A percentile compares a stretch with the other conserved stretches of the same genome.
These are phyloP conservation scores for Hyposoter dolosus DNA, from an alignment of 2,888 invertebrate species.

Conservation along the genomic window DNA sequence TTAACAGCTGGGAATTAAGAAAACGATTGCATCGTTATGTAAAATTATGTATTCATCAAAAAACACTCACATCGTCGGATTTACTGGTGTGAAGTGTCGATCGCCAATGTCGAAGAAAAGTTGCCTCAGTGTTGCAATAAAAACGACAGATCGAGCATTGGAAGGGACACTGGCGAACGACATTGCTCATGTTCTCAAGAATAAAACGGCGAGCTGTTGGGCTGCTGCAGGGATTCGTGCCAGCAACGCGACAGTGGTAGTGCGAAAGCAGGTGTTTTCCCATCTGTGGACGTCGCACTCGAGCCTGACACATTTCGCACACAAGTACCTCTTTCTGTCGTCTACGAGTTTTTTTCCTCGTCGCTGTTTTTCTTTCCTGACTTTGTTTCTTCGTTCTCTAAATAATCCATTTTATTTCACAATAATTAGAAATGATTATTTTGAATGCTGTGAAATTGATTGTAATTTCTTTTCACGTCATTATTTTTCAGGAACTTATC, in stretches of 20 bases:
- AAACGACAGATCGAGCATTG: conserved; percentile 94
- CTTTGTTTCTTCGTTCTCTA: conserved; percentile 53
- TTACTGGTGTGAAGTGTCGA: conserved; percentile 87
- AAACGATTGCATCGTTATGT: neutral
- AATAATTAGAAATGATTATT: neutral
- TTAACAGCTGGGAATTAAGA: neutral
- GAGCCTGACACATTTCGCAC: conserved; percentile 91
- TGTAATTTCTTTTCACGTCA: neutral
- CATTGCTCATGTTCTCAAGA: conserved; percentile 91
- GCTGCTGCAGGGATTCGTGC: conserved; percentile 87
- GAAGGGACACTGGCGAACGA: conserved; percentile 93
- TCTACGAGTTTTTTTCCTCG: conserved; percentile 85
- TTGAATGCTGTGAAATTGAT: neutral
- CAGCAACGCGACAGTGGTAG: conserved; percentile 90
- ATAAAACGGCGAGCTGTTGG: conserved; percentile 88
- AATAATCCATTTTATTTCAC: neutral
- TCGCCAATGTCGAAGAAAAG: conserved; percentile 91
- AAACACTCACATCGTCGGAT: conserved; percentile 82
- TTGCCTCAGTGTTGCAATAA: conserved; percentile 91
- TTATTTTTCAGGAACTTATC: neutral
- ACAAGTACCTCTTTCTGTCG: conserved; percentile 87
- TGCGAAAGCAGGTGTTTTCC: conserved; percentile 95
- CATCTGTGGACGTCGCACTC: conserved; percentile 89
- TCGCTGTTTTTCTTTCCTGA: conserved; percentile 31
- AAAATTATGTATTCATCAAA: neutral